Percentiles rank a stretch among this genome's conserved stretches.
These are phyloP conservation scores for Lissonota sp. DNA, from an alignment of 2,888 invertebrate genomes.

Conservation along the genomic window DNA sequence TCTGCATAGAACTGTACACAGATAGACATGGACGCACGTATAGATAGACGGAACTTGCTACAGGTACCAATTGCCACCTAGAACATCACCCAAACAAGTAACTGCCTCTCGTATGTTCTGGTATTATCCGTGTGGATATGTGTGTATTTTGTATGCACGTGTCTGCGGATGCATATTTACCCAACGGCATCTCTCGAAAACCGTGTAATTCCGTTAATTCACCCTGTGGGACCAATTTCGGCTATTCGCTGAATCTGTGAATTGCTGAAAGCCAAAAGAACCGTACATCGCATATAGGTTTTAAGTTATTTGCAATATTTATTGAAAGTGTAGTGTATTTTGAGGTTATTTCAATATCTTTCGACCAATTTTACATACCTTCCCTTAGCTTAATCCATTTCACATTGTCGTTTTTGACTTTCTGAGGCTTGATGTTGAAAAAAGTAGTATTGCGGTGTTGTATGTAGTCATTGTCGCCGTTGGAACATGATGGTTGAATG, in stretches of 20 bases:
- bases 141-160: not conserved
- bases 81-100: conserved; percentile 3
- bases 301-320: no score
- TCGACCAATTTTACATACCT: no score
- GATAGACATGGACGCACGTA: not conserved
- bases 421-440: no score
- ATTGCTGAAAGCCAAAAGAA: no score
- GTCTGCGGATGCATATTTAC: conserved; percentile 14
- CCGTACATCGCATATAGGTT: no score
- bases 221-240: not conserved
- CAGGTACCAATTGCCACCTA: conserved; percentile 16
- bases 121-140: conserved; percentile 2
- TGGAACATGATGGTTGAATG: no score
- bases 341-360: no score
- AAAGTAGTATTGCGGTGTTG: no score
- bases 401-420: no score
- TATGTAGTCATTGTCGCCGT: no score
- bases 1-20: not conserved
- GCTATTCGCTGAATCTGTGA: not conserved
- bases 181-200: conserved; percentile 14
- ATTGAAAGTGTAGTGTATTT: no score
- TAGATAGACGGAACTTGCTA: not conserved
- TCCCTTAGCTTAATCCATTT: no score
- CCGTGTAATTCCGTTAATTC: conserved; percentile 38
- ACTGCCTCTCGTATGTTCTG: not conserved